These are phyloP conservation scores for Rhogogaster chlorosoma DNA, from an alignment of 2,888 invertebrate species.

Conservation along the genomic window DNA sequence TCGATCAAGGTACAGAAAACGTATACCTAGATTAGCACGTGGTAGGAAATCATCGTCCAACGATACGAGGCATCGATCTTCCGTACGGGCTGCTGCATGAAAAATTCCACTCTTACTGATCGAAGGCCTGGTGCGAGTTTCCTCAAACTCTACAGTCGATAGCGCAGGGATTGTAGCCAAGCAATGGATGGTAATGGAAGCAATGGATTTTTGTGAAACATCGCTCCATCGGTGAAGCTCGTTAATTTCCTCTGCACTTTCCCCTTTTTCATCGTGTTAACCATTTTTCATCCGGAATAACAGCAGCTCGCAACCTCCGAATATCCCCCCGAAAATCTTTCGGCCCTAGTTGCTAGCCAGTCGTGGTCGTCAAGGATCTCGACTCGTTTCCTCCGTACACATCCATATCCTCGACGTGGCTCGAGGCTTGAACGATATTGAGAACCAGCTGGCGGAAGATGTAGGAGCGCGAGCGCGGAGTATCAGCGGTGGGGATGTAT, in stretches of 20 bases:
- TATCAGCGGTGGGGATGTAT: conserved; percentile 38
- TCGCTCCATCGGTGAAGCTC: neutral
- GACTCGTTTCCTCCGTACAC: conserved; percentile 3
- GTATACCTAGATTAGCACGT: neutral
- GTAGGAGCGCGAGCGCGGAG: neutral
- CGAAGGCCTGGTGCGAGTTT: neutral
- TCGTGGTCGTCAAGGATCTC: neutral
- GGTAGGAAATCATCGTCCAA: neutral
- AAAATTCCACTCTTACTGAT: neutral
- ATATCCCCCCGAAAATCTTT: neutral
- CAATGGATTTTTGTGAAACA: no score
- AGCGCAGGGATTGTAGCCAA: conserved; percentile 22
- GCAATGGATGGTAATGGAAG: conserved; percentile 16
- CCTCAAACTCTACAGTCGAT: conserved; percentile 14
- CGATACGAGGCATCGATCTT: neutral
- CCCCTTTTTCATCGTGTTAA: neutral
- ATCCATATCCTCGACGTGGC: neutral
- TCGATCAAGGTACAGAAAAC: neutral
- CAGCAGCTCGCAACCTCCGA: neutral
- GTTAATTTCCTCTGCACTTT: neutral
- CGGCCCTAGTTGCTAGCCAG: neutral
- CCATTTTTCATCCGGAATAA: neutral
- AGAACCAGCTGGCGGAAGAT: neutral
- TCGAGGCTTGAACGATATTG: neutral
- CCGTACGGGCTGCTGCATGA: neutral